These are phyloP conservation scores for Neosilurus hyrtlii DNA, from an alignment of 2,797 vertebrate genomes.

Conservation along the genomic window DNA sequence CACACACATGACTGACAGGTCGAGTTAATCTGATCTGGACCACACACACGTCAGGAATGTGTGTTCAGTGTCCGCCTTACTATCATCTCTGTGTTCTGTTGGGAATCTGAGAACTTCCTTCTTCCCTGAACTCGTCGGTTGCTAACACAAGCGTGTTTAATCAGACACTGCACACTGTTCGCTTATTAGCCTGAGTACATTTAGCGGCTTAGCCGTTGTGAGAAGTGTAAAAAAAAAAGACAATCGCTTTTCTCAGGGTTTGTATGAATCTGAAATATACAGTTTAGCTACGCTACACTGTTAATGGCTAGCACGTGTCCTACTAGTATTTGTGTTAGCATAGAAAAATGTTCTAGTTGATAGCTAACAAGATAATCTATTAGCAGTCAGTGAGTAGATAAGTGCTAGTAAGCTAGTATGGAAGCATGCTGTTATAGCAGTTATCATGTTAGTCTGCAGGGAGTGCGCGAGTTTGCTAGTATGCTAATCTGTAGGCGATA, in stretches of 20 bases:
- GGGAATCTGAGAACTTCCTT: slow-evolving; percentile 17
- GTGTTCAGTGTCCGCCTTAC: slow-evolving; percentile 5
- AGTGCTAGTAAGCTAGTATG: neutral
- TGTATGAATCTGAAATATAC: neutral
- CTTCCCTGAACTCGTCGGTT: neutral
- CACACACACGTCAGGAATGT: slow-evolving; percentile 8
- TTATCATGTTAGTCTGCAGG: neutral
- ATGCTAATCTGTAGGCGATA: too few species aligned
- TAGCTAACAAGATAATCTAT: neutral
- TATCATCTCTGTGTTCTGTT: slow-evolving; percentile 27
- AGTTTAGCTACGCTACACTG: neutral
- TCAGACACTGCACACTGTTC: neutral
- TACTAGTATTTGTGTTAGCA: too few species aligned
- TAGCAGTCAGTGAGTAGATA: neutral
- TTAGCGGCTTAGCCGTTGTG: neutral
- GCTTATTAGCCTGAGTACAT: neutral
- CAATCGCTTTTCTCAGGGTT: neutral
- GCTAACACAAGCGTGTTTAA: neutral
- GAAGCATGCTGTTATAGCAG: neutral
- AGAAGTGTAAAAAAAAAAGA: neutral
- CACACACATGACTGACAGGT: slow-evolving; percentile 24
- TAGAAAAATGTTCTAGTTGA: neutral
- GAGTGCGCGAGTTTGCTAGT: neutral
- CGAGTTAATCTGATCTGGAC: slow-evolving; percentile 2
- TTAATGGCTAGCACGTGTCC: neutral